Conservation (phyloP, 2,888 invertebrate genomes). For the Chydorus sphaericus region DNA sequence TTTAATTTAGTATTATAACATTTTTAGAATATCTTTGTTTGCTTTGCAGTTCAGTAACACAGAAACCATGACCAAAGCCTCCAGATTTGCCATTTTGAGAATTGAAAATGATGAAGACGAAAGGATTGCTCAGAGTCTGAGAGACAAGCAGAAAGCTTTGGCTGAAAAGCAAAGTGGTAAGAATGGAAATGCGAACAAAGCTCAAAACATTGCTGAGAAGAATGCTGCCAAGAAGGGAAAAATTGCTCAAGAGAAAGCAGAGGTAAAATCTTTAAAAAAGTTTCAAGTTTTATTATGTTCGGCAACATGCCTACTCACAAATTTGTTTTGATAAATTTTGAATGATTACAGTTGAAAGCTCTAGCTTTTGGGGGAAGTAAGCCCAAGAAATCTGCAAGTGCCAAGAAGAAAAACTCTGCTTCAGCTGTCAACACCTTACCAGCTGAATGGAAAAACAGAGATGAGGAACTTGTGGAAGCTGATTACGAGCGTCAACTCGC, state of each 20-base stretch:
- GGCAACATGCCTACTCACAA: background rate
- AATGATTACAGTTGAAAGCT: constrained; percentile 22
- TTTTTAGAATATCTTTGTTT: no score
- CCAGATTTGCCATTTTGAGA: constrained; percentile 56
- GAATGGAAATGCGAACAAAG: constrained; percentile 10
- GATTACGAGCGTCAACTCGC: constrained; percentile 39
- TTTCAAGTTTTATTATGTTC: constrained; percentile 11
- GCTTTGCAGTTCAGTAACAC: no score
- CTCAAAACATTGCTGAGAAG: constrained; percentile 13
- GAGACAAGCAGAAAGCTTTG: constrained; percentile 16
- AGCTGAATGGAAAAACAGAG: constrained; percentile 1
- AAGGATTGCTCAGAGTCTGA: constrained; percentile 16
- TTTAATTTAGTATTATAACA: no score
- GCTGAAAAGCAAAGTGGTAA: constrained; percentile 8
- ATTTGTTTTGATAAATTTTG: background rate
- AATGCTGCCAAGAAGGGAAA: constrained; percentile 19
- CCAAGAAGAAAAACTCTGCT: background rate
- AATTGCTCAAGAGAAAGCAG: constrained; percentile 17
- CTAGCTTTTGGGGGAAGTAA: constrained; percentile 23
- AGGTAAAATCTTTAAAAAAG: background rate
- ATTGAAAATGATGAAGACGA: constrained; percentile 53
- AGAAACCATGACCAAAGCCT: constrained; percentile 32
- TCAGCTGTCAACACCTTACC: background rate
- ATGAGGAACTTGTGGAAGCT: background rate
- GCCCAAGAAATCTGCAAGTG: constrained; percentile 10